Conservation (phyloP, 2,797 vertebrate species). For the Austrolebias charrua region DNA sequence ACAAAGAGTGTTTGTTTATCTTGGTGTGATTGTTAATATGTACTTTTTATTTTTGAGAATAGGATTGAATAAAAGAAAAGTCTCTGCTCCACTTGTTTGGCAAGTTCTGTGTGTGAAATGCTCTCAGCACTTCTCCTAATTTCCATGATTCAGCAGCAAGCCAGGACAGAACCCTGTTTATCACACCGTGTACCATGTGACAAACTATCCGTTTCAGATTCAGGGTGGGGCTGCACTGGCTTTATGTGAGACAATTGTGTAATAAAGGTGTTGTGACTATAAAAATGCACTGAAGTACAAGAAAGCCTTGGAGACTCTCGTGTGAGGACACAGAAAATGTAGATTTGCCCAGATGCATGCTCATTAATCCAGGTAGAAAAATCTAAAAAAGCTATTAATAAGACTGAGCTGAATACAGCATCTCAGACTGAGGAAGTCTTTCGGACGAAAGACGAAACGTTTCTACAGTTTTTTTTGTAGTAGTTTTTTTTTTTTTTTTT, state of each 20-base stretch:
- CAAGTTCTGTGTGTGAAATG: slow-evolving; percentile 51
- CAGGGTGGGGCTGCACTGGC: slow-evolving; percentile 42
- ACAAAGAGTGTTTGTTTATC: too few species aligned
- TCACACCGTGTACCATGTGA: slow-evolving; percentile 43
- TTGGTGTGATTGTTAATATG: background rate
- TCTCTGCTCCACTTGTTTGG: slow-evolving; percentile 40
- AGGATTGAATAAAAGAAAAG: slow-evolving; percentile 36
- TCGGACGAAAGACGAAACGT: too few species aligned
- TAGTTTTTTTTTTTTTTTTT: too few species aligned
- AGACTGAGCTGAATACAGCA: too few species aligned
- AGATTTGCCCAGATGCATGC: slow-evolving; percentile 6
- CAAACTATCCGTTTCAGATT: slow-evolving; percentile 54
- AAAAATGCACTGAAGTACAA: slow-evolving; percentile 3
- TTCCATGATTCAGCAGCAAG: slow-evolving; percentile 66
- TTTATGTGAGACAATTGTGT: slow-evolving; percentile 32
- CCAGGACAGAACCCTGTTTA: slow-evolving; percentile 51
- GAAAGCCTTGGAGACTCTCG: background rate
- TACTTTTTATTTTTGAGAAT: slow-evolving; percentile 20
- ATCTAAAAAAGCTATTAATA: too few species aligned
- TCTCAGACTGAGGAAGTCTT: too few species aligned
- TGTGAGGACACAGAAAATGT: background rate
- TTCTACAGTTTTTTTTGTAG: too few species aligned
- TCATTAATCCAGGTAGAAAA: too few species aligned
- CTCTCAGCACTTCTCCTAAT: slow-evolving; percentile 33
- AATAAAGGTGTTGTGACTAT: slow-evolving; percentile 29